Evolutionary conservation across 1,140 invertebrate genomes (phyloP), one percentile per base, ranked within the genome.

Genomic region (Maconellicoccus hirsutus): DNA sequence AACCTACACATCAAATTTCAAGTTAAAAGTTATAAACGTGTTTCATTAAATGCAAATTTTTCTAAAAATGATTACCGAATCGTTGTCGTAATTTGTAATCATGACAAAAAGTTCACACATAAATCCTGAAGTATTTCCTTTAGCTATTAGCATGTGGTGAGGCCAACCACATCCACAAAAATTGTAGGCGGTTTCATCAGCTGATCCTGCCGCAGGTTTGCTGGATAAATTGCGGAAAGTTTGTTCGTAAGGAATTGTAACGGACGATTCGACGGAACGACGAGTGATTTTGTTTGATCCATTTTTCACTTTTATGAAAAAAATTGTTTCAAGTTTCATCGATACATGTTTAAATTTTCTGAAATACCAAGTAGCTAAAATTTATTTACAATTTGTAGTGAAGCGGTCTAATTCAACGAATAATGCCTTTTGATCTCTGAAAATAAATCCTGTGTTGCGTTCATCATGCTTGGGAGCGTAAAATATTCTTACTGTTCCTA

Each of bases 81-180:
- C 90, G 7, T 84, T 83, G 14, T 81, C 80, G 76, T 86, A 89
- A 79, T 93, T 86, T 26, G 90, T 89, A 16, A 92, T 81, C 89
- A 93, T 93, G 59, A 87, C 86, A 77, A 92, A 93, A 2, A 93
- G 77, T 70, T 90, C 84, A 76, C 86, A 86, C 0, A 80, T 78
- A 77, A 85, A 85, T 22, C 91, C 91, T 72, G 84, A 82, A 2
- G 82, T 77, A 2, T 78, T 85, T 25, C 92, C 92, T 78, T 87
- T 89, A 0, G 91, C 87, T 26, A 91, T 77, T 0, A 94, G 81
- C 86, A 93, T 86, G 77, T 94, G 90, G 63, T 92, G 85, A 0
- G 92, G 92, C 90, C 90, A 93, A 61, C 91, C 91, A 77, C 91
- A 93, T 39, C 91, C 90, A 78, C 91, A 93, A 82, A 89, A 90